Base-by-base conservation (phyloP, 2,113 vertebrate species). In the Periophthalmus modestus region DNA sequence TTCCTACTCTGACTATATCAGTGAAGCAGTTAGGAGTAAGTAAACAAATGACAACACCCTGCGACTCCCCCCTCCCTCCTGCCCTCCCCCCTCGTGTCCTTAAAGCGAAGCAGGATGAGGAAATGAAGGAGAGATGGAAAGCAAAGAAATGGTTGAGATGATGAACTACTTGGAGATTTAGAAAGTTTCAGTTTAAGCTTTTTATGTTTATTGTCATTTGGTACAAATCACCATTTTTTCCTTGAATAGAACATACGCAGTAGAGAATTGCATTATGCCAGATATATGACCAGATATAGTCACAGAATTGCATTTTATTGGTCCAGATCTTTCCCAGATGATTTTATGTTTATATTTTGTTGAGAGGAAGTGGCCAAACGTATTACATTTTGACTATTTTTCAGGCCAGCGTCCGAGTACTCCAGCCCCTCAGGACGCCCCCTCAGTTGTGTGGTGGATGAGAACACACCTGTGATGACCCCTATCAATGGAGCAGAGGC, bases 331-430 rank as follows among this genome's bases (percentile, higher is more conserved):
- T 43, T 9, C 10, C 39, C 10, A 43, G 10, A 2, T 10, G 11
- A 39, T 39, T 5, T 39, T 43, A 43, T 43, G 9, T 43, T 9
- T 43, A 43, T 43, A 43, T 43, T 43, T 43, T 43, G 10, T 43
- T 43, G 9, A 10, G 7, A 43, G 28, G 28, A 28, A 28, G 28
- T 3, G 3, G 1, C 28, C 28, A 28, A 43, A 43, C 39, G 7
- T 43, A 10, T 43, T 43, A 43, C 4, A 43, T 13, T 59, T 24
- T 28, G 57, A 23, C 57, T 58, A 4, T 28, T 57, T 15, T 66
- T n/a, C 82, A 98, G 97, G 85, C 97, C 97, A 0, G 97, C 97
- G 0, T 97, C 96, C 0, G 97, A 98, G 87, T 98, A 97, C 91
- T 97, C 96, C 70, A 98, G 96, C 88, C 97, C 91, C 36, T 92